A percentile compares a stretch with the other conserved stretches of the same genome.
These are phyloP conservation scores for Amia ocellicauda DNA, from an alignment of 2,113 vertebrate genomes.

Conservation along the genomic window DNA sequence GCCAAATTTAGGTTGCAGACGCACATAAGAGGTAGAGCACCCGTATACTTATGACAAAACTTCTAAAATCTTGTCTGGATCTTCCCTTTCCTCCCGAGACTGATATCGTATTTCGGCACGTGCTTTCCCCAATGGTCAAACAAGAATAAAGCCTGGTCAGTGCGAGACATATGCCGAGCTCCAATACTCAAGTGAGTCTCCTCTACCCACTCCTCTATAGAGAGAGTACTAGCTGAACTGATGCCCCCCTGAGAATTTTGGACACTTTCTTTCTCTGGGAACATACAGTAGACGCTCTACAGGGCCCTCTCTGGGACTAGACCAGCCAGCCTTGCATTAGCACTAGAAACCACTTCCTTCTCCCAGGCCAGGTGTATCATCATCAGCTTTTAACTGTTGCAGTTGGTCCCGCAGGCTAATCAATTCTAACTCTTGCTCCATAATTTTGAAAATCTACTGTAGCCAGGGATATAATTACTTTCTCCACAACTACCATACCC, in stretches of 20 bases:
- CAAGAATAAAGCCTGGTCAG: background rate
- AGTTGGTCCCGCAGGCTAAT: too few species aligned
- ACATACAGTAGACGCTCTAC: too few species aligned
- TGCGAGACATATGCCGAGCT: background rate
- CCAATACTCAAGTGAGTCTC: slow-evolving; percentile 3
- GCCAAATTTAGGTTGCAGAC: background rate
- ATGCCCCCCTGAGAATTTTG: slow-evolving; percentile 10
- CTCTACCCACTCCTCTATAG: slow-evolving; percentile 22
- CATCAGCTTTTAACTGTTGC: too few species aligned
- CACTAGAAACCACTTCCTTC: too few species aligned
- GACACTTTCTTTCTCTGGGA: slow-evolving; percentile 16
- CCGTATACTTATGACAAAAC: background rate
- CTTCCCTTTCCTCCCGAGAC: background rate
- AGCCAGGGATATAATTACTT: too few species aligned
- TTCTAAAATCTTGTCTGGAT: background rate
- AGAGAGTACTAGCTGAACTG: background rate
- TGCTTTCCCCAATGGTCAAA: background rate
- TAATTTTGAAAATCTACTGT: too few species aligned
- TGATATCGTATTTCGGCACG: background rate
- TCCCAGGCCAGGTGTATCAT: too few species aligned
- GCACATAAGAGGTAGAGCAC: background rate
- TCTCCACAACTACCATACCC: too few species aligned
- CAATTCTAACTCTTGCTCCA: too few species aligned
- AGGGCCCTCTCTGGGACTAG: too few species aligned
- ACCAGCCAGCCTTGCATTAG: too few species aligned